A percentile compares a stretch with the other conserved stretches of the same genome.
Conservation (phyloP, 1,140 invertebrate species). For the Drosophila setifemur region DNA sequence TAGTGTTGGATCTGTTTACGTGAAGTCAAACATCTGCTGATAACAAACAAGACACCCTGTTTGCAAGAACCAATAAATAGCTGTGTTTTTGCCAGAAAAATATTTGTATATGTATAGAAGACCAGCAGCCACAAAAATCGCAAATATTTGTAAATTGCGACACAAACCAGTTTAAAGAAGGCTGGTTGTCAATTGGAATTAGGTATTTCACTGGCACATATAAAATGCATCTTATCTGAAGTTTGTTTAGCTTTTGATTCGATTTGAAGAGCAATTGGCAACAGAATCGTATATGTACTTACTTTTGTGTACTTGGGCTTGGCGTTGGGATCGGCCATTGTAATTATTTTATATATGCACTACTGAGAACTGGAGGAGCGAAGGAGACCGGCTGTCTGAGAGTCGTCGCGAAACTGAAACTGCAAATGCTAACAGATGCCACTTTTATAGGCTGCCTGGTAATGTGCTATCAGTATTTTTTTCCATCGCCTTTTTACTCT, state of each 20-base stretch:
- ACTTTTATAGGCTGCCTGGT: slow-evolving; percentile 53
- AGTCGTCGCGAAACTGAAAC: slow-evolving; percentile 43
- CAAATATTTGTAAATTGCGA: slow-evolving; percentile 32
- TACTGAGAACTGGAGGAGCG: neutral
- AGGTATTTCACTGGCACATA: no score
- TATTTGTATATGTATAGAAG: neutral
- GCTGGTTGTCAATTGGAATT: neutral
- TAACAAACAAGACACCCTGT: slow-evolving; percentile 24
- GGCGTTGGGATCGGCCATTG: slow-evolving; percentile 75
- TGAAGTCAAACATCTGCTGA: slow-evolving; percentile 7
- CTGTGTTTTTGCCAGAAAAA: no score
- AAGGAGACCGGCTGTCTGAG: slow-evolving; percentile 13
- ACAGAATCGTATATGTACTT: slow-evolving; percentile 27
- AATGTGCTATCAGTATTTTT: slow-evolving; percentile 38
- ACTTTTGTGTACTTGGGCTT: slow-evolving; percentile 78
- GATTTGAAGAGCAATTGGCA: slow-evolving; percentile 7
- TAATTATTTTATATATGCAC: slow-evolving; percentile 12
- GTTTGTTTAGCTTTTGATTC: neutral
- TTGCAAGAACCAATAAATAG: neutral
- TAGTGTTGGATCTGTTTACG: slow-evolving; percentile 7
- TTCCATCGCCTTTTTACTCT: slow-evolving; percentile 34
- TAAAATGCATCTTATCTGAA: neutral
- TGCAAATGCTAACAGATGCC: slow-evolving; percentile 17
- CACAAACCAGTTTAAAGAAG: slow-evolving; percentile 31
- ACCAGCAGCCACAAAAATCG: neutral